phyloP scores from a whole-genome alignment of 2,113 vertebrate genomes.

The Mesoclemmys tuberculata region DNA sequence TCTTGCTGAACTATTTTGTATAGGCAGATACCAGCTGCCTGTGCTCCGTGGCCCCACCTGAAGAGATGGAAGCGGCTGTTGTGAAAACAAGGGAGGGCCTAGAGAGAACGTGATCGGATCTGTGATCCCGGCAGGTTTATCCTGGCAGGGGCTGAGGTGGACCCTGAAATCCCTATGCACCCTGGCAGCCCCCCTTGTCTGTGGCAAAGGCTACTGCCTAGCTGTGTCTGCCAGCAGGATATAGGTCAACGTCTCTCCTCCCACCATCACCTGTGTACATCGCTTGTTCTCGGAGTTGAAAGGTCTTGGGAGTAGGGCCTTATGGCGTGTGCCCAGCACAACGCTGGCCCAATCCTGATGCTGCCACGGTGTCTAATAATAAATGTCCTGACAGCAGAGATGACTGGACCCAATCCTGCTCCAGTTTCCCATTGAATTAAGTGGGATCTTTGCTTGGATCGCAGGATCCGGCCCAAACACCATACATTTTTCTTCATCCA shows the following conservation, averaged over 20 bases:
- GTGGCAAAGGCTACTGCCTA: neutral
- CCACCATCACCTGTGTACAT: neutral
- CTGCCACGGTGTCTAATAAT: neutral
- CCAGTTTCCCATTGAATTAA: neutral
- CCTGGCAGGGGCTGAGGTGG: neutral
- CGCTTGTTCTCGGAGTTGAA: neutral
- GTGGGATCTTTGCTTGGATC: neutral
- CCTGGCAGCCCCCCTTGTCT: neutral
- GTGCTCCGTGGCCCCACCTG: neutral
- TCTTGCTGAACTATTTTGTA: conserved; percentile 17
- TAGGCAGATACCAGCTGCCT: neutral
- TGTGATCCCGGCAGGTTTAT: neutral
- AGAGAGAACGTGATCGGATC: neutral
- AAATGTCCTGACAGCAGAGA: neutral
- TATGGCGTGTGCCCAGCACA: neutral
- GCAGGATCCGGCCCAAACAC: neutral
- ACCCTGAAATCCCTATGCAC: neutral
- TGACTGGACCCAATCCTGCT: neutral
- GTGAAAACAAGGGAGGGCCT: neutral
- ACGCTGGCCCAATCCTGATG: neutral
- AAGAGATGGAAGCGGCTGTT: neutral
- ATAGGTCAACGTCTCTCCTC: neutral
- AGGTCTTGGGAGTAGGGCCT: neutral
- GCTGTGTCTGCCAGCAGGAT: neutral
- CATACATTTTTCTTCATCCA: neutral